A percentile compares a stretch with the other conserved stretches of the same genome.
Conservation (phyloP, 1,140 invertebrate genomes). For the Yoshiicerus persimilis region DNA sequence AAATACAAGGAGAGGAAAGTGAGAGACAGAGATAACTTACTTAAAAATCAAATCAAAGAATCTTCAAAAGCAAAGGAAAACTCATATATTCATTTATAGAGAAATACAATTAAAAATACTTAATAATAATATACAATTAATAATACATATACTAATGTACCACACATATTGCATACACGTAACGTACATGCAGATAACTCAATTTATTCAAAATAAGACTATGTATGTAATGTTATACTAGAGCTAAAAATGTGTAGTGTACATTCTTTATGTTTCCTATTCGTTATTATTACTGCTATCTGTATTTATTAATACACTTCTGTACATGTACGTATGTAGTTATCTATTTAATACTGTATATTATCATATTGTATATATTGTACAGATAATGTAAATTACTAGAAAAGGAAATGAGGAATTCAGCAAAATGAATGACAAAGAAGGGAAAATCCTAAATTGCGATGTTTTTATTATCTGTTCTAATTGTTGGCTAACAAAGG, state of each 20-base stretch:
- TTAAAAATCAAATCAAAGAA: constrained; percentile 7
- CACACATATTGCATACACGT: not conserved
- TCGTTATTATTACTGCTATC: not conserved
- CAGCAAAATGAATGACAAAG: not conserved
- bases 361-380: not conserved
- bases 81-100: constrained; percentile 21
- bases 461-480: not conserved
- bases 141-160: no score
- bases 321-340: no score
- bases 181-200: not conserved
- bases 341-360: not conserved
- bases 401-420: not conserved
- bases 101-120: not conserved
- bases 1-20: not conserved
- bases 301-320: no score
- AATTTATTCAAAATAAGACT: not conserved
- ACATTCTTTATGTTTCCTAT: not conserved
- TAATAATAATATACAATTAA: not conserved
- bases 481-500: not conserved
- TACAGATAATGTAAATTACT: not conserved
- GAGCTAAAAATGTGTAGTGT: not conserved
- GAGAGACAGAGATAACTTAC: not conserved
- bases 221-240: not conserved
- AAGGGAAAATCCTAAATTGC: not conserved
- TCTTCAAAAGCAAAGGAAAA: not conserved